These are phyloP conservation scores for Deilephila porcellus DNA, from an alignment of 2,888 invertebrate species.

Conservation along the genomic window DNA sequence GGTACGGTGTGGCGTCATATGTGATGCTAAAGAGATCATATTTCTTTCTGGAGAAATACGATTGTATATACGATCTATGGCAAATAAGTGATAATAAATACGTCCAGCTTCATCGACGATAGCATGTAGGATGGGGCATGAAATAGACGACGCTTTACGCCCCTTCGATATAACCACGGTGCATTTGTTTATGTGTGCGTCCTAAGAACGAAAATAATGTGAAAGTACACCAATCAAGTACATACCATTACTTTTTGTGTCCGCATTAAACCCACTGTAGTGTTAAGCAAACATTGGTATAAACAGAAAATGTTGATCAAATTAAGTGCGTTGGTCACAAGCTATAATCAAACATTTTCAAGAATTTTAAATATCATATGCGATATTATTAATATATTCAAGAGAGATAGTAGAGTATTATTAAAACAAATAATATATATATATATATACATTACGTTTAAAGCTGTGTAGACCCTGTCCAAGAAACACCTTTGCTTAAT, in stretches of 20 bases:
- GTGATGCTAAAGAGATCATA: too few species aligned
- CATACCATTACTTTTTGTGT: not conserved
- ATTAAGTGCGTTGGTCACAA: slow-evolving; percentile 10
- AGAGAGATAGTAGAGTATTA: slow-evolving; percentile 13
- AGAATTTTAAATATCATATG: slow-evolving; percentile 15
- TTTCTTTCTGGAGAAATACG: too few species aligned
- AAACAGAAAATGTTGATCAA: slow-evolving; percentile 25
- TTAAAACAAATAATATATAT: slow-evolving; percentile 17
- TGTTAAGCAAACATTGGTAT: slow-evolving; percentile 26
- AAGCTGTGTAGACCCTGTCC: not conserved
- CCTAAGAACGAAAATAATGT: not conserved
- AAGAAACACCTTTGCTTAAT: not conserved
- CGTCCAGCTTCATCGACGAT: too few species aligned
- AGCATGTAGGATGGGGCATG: too few species aligned
- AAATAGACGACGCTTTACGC: too few species aligned
- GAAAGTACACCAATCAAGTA: not conserved
- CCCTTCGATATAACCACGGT: too few species aligned
- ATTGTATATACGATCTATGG: too few species aligned
- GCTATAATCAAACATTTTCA: slow-evolving; percentile 10
- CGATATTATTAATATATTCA: slow-evolving; percentile 21
- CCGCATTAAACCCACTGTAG: slow-evolving; percentile 22
- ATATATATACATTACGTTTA: slow-evolving; percentile 20
- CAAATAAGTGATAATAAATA: too few species aligned
- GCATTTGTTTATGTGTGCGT: too few species aligned
- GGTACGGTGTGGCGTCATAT: too few species aligned